A percentile compares a stretch with the other conserved stretches of the same genome.
These are phyloP conservation scores for Rhinogobius similis DNA, from an alignment of 2,113 vertebrate species.

Conservation along the genomic window DNA sequence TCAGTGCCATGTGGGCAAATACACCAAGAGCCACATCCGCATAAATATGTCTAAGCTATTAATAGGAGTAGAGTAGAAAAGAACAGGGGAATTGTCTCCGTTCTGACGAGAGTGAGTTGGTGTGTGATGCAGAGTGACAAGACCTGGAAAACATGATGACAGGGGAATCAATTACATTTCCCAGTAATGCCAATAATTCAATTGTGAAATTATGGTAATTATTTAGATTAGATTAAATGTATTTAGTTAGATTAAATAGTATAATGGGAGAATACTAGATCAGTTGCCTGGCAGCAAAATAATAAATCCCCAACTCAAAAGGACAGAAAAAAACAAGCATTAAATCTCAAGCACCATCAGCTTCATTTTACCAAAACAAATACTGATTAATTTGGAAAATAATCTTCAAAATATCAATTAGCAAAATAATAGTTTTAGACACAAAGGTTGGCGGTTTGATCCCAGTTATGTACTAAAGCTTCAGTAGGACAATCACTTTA, in stretches of 20 bases:
- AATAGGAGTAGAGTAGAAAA: background rate
- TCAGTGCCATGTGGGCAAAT: background rate
- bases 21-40: background rate
- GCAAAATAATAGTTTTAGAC: too few relatives aligned
- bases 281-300: too few relatives aligned
- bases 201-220: background rate
- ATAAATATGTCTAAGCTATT: constrained; percentile 2
- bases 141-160: background rate
- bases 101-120: background rate
- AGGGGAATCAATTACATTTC: background rate
- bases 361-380: too few relatives aligned
- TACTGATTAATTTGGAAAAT: too few relatives aligned
- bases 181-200: background rate
- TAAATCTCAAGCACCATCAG: too few relatives aligned
- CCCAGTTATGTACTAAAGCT: too few relatives aligned
- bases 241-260: background rate
- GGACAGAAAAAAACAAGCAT: too few relatives aligned
- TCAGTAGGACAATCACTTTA: too few relatives aligned
- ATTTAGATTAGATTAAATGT: background rate
- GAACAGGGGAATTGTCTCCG: background rate
- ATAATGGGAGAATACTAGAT: too few relatives aligned
- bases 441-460: too few relatives aligned
- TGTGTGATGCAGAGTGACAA: background rate
- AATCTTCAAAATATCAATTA: too few relatives aligned
- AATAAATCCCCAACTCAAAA: too few relatives aligned